phyloP scores from a whole-genome alignment of 1,140 invertebrate species.

The Drosophila mayri region DNA sequence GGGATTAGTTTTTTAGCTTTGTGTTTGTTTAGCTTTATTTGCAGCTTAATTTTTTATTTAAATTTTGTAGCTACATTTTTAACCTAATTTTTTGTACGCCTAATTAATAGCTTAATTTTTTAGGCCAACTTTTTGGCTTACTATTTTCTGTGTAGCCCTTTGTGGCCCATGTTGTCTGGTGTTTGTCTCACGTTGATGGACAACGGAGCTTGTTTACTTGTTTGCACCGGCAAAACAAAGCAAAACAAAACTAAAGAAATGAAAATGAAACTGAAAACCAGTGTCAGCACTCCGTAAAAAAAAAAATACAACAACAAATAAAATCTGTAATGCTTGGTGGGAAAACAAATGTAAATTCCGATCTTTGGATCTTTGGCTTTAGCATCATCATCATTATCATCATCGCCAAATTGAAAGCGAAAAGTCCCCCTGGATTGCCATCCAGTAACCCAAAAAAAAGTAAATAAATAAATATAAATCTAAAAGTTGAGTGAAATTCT shows the following conservation, averaged over 20 bases:
- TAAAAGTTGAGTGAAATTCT: constrained; percentile 2
- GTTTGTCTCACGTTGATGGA: constrained; percentile 39
- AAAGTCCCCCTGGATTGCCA: constrained; percentile 19
- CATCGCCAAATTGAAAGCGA: background rate
- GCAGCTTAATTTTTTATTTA: background rate
- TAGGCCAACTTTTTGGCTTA: background rate
- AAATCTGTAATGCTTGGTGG: constrained; percentile 23
- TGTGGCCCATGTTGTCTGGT: constrained; percentile 27
- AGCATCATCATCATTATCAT: background rate
- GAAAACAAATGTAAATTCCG: constrained; percentile 41
- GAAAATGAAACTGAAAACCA: constrained; percentile 23
- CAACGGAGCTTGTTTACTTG: constrained; percentile 50
- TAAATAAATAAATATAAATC: background rate
- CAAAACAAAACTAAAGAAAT: constrained; percentile 13
- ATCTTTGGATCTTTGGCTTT: constrained; percentile 5
- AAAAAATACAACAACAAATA: constrained; percentile 11
- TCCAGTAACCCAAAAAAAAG: constrained; percentile 9
- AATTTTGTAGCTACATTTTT: background rate
- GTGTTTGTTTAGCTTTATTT: background rate
- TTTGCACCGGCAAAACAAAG: constrained; percentile 57
- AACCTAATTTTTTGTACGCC: background rate
- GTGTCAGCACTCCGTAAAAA: constrained; percentile 24
- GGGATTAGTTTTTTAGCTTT: background rate
- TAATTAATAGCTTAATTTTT: background rate
- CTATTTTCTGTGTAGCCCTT: background rate